These are phyloP conservation scores for Erythrocebus patas DNA, from an alignment of 2,113 vertebrate genomes.

Conservation along the genomic window DNA sequence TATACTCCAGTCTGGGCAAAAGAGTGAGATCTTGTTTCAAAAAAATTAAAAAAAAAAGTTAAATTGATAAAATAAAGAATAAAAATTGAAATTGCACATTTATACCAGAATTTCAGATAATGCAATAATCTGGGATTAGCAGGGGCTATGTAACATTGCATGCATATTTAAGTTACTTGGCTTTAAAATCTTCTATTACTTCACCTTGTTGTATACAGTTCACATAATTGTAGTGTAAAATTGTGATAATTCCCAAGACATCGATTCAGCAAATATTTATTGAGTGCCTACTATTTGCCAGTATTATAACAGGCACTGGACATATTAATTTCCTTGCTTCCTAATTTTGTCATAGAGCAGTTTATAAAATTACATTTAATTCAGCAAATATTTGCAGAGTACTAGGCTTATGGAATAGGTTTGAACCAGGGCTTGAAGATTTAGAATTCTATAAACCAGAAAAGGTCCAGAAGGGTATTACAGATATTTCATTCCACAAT, in stretches of 20 bases:
- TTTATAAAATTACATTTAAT: background rate
- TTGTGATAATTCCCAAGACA: background rate
- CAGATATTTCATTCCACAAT: background rate
- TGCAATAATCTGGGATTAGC: background rate
- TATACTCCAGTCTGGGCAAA: too few relatives aligned
- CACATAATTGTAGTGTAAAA: background rate
- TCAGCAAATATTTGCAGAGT: background rate
- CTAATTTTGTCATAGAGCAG: background rate
- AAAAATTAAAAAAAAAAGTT: too few relatives aligned
- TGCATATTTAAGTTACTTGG: background rate
- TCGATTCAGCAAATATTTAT: background rate
- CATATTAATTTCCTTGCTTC: constrained; percentile 10
- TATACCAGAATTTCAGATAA: background rate
- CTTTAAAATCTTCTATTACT: background rate
- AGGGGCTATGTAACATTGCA: background rate
- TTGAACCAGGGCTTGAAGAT: background rate
- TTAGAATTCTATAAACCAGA: background rate
- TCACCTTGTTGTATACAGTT: background rate
- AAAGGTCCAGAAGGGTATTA: background rate
- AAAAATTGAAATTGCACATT: background rate
- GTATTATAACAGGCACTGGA: background rate
- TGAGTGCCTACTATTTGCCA: background rate
- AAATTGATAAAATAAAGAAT: too few relatives aligned
- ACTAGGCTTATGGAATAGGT: background rate
- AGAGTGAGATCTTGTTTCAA: too few relatives aligned